Base-by-base conservation (phyloP, 2,888 invertebrate genomes). In the Chouioia cunea region DNA sequence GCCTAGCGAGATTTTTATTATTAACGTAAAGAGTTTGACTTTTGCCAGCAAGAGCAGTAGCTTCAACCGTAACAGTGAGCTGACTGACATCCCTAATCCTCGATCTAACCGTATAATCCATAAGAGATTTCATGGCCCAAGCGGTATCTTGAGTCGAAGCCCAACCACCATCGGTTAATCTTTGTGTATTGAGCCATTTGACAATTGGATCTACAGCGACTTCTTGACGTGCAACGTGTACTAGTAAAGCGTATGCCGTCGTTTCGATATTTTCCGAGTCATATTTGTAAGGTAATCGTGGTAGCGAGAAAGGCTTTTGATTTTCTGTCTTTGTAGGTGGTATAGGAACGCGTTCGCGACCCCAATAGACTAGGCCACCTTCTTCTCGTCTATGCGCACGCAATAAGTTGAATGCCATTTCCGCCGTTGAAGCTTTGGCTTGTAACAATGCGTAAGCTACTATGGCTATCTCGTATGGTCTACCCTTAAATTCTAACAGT, bases 251-350 rank as follows among this genome's bases (percentile, higher is more conserved):
- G 83, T 97, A 97, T 0, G 97, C 93, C 0, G 97, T 98, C 0
- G 97, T 92, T 81, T 97, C 97, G 56, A 97, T 93, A 84, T 97
- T 97, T 82, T 94, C 92, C 0, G 95, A 91, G 87, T 98, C 98
- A 83, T 92, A 95, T 77, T 91, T 91, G 84, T 96, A 95, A 0
- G 96, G 95, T 70, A 96, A 87, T 0, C 97, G 91, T 0, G 97
- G 96, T 73, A 96, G 86, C 0, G 94, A 88, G 89, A 96, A 97
- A 8, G 95, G 95, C 82, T 95, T 94, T 82, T 96, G 96, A 87
- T 96, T 96, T 87, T 96, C 96, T 80, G 93, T 89, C 86, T 96
- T 96, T 76, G 90, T 91, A 0, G 95, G 95, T 0, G 95, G 94
- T 71, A 90, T 90, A 0, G 96, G 95, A 1, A 96, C 90, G 16